phyloP scores from a whole-genome alignment of 2,888 invertebrate species.

The Spilosoma lubricipeda region DNA sequence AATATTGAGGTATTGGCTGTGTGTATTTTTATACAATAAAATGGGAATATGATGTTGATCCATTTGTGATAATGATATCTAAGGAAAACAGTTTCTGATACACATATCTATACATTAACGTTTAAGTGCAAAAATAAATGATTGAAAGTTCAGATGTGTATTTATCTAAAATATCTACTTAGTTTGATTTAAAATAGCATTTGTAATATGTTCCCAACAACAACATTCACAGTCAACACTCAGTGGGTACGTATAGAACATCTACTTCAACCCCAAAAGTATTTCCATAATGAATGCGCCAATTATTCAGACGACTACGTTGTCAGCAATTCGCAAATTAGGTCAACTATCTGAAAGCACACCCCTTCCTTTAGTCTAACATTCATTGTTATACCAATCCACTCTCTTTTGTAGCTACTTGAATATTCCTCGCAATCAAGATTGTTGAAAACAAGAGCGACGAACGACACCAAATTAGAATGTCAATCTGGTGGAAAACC shows the following conservation, averaged over 20 bases:
- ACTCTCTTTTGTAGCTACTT: constrained; percentile 26
- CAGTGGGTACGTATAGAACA: neutral
- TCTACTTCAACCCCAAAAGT: constrained; percentile 1
- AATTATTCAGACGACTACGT: constrained; percentile 31
- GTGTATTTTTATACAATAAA: no score
- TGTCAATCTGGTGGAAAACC: neutral
- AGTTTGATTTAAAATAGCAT: neutral
- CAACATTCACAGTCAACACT: neutral
- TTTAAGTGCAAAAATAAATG: neutral
- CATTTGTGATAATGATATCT: no score
- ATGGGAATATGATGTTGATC: no score
- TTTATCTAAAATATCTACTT: no score
- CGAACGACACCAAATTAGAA: neutral
- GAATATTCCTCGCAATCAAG: constrained; percentile 24
- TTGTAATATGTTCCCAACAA: neutral
- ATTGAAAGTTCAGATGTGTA: neutral
- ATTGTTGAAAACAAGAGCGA: constrained; percentile 15
- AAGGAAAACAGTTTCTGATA: no score
- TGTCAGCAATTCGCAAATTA: constrained; percentile 43
- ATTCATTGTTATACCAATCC: constrained; percentile 33
- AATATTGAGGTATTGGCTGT: no score
- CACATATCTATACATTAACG: no score
- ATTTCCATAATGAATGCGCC: constrained; percentile 22
- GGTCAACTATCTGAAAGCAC: constrained; percentile 41
- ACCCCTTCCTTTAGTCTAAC: constrained; percentile 38